Percentiles rank a stretch among this genome's conserved stretches.
Conservation (phyloP, 2,888 invertebrate genomes). For the Choreutis nemorana region DNA sequence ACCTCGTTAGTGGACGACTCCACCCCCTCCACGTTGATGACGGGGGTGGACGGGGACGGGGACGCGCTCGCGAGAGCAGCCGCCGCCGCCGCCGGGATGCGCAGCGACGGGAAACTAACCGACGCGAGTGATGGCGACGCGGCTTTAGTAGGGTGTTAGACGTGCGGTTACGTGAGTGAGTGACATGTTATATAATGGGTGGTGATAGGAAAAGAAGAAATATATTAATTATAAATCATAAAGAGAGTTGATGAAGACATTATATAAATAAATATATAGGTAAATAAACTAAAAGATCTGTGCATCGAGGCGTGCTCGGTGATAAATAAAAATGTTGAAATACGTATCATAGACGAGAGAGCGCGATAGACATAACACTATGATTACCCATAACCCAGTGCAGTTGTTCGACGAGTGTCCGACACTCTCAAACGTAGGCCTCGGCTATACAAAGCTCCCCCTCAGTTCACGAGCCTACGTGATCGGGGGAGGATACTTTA, state of each 20-base stretch:
- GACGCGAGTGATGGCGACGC: constrained; percentile 5
- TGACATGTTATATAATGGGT: constrained; percentile 32
- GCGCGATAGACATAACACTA: constrained; percentile 23
- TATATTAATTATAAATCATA: constrained; percentile 20
- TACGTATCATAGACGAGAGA: constrained; percentile 11
- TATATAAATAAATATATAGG: constrained; percentile 23
- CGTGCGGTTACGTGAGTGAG: constrained; percentile 31
- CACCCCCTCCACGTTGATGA: constrained; percentile 45
- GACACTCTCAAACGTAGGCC: constrained; percentile 18
- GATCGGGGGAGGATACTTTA: constrained; percentile 27
- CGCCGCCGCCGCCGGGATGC: constrained; percentile 18
- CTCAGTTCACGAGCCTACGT: constrained; percentile 25
- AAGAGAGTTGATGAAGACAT: constrained; percentile 19
- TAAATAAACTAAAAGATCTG: constrained; percentile 13
- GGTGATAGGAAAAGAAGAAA: constrained; percentile 35
- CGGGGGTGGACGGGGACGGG: constrained; percentile 38
- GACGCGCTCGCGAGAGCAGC: constrained; percentile 20
- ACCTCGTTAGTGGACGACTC: constrained; percentile 75
- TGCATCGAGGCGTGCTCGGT: constrained; percentile 32
- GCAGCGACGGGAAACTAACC: constrained; percentile 7
- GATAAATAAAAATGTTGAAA: constrained; percentile 10
- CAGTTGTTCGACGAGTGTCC: constrained; percentile 32
- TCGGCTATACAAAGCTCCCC: constrained; percentile 23
- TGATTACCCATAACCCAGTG: constrained; percentile 14
- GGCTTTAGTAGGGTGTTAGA: constrained; percentile 16